Evolutionary conservation across 2,797 vertebrate genomes (phyloP).

Genomic region (Pangasius djambal): DNA sequence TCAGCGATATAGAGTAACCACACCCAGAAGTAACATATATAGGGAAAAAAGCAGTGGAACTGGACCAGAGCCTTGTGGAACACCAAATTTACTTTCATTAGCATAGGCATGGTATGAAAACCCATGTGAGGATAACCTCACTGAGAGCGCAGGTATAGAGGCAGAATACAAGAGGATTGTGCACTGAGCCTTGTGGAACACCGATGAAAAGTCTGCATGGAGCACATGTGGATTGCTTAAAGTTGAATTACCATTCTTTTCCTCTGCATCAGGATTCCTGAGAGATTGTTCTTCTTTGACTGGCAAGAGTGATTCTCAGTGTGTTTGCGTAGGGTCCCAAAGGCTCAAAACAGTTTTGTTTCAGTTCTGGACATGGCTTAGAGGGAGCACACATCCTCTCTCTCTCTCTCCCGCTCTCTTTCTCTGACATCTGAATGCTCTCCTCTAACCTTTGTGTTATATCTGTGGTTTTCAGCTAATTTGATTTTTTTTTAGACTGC

Average conservation of each 20-base stretch:
- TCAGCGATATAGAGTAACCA: background rate
- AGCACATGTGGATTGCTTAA: background rate
- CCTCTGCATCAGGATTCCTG: background rate
- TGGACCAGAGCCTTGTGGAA: background rate
- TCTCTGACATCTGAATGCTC: background rate
- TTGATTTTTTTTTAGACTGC: background rate
- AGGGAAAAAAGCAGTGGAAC: background rate
- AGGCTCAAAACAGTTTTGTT: background rate
- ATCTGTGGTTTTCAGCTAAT: background rate
- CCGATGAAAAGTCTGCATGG: background rate
- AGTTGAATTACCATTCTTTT: background rate
- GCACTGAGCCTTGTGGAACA: constrained; percentile 1
- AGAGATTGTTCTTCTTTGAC: background rate
- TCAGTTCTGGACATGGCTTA: background rate
- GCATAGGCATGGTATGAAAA: background rate
- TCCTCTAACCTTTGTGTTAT: background rate
- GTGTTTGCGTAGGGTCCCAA: background rate
- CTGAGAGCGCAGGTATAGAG: background rate
- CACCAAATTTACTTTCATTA: background rate
- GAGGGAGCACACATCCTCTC: background rate
- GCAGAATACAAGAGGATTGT: background rate
- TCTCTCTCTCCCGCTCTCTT: background rate
- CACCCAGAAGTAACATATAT: background rate
- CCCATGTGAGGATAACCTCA: background rate
- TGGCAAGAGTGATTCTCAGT: background rate